These are phyloP conservation scores for Blennius ocellaris DNA, from an alignment of 2,113 vertebrate species.

Conservation along the genomic window DNA sequence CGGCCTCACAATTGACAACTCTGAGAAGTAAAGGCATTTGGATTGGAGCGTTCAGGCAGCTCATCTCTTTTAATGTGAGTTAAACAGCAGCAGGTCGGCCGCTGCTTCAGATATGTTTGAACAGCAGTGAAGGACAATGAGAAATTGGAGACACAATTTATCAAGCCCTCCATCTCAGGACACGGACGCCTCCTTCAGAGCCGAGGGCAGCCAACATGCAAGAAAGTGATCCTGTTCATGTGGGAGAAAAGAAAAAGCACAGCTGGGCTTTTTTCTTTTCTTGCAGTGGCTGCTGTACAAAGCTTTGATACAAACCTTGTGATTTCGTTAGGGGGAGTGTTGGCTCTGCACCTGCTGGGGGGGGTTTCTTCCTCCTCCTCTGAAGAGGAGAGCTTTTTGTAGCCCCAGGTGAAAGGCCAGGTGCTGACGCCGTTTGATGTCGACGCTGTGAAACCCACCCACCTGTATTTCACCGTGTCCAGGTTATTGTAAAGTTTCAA, in stretches of 20 bases:
- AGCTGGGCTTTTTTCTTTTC: constrained; percentile 7
- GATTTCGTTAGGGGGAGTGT: constrained; percentile 40
- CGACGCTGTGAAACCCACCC: constrained; percentile 52
- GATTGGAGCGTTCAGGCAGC: too few relatives aligned
- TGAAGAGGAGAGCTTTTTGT: constrained; percentile 43
- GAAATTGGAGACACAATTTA: too few relatives aligned
- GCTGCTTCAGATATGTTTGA: too few relatives aligned
- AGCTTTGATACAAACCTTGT: constrained; percentile 40
- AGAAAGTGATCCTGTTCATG: constrained; percentile 20
- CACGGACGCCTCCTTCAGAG: not conserved
- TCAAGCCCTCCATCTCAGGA: not conserved
- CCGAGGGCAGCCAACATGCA: constrained; percentile 6
- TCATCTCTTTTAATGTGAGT: too few relatives aligned
- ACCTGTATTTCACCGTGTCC: constrained; percentile 42
- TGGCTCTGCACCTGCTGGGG: constrained; percentile 51
- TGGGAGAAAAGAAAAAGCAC: constrained; percentile 8
- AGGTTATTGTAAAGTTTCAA: constrained; percentile 42
- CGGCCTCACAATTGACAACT: too few relatives aligned
- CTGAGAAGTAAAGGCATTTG: too few relatives aligned
- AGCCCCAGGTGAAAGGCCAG: constrained; percentile 53
- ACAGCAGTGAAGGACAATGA: too few relatives aligned
- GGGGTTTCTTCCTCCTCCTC: constrained; percentile 36
- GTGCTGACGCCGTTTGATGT: constrained; percentile 62
- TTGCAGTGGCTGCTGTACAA: constrained; percentile 1
- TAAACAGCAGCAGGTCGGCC: too few relatives aligned